Conservation (phyloP, 2,888 invertebrate species). For the Fabriciana adippe region DNA sequence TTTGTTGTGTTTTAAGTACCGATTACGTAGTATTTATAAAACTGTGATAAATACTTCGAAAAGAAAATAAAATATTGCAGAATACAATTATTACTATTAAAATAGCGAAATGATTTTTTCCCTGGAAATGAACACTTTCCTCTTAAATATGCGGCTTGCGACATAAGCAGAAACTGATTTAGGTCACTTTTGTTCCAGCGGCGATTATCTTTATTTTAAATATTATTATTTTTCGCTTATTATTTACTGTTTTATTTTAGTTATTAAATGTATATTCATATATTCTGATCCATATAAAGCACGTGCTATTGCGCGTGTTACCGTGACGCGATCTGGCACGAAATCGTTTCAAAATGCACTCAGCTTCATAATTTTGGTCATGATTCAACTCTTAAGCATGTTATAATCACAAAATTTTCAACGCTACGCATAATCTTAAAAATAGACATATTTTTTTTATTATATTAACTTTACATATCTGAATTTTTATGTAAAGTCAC, state of each 20-base stretch:
- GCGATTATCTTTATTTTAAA: too few relatives aligned
- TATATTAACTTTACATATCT: constrained; percentile 1
- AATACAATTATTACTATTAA: too few relatives aligned
- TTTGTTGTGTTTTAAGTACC: too few relatives aligned
- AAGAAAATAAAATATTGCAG: too few relatives aligned
- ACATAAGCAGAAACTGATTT: too few relatives aligned
- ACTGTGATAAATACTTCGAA: too few relatives aligned
- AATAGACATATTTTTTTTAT: neutral
- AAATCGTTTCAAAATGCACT: constrained; percentile 34
- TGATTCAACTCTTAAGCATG: constrained; percentile 45
- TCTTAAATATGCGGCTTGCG: too few relatives aligned
- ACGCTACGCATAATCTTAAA: constrained; percentile 35
- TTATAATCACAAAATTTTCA: constrained; percentile 47
- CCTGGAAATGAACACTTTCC: too few relatives aligned
- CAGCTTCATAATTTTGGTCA: constrained; percentile 39
- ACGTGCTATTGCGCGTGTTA: constrained; percentile 9
- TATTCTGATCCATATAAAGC: constrained; percentile 8
- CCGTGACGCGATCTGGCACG: constrained; percentile 20
- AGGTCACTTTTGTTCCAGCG: too few relatives aligned
- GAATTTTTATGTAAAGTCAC: neutral
- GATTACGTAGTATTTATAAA: too few relatives aligned
- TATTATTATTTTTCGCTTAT: neutral
- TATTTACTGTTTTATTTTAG: neutral
- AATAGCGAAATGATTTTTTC: too few relatives aligned
- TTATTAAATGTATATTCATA: neutral